A percentile compares a stretch with the other conserved stretches of the same genome.
Conservation (phyloP, 2,797 vertebrate species). For the Yasuhikotakia modesta region DNA sequence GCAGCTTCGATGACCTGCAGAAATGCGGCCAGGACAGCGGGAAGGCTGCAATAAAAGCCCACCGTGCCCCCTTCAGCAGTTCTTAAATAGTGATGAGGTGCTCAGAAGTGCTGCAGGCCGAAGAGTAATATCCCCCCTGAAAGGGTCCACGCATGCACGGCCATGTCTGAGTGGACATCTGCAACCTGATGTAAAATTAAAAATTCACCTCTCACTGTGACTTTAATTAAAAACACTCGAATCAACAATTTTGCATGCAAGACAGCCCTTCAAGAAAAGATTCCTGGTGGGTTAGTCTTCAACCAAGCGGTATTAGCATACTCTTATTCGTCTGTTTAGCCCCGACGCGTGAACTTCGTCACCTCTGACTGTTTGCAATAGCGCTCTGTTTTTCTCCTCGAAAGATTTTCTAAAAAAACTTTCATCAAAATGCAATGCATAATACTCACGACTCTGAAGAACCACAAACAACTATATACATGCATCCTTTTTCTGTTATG, state of each 20-base stretch:
- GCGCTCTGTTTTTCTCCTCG: background rate
- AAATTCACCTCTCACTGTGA: constrained; percentile 59
- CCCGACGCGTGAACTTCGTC: constrained; percentile 5
- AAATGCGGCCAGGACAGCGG: constrained; percentile 21
- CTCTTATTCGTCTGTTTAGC: constrained; percentile 41
- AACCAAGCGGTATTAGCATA: constrained; percentile 27
- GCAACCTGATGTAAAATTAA: constrained; percentile 46
- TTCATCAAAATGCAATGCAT: constrained; percentile 37
- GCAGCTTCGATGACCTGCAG: constrained; percentile 26
- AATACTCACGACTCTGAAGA: background rate
- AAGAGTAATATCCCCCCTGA: constrained; percentile 34
- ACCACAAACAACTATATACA: background rate
- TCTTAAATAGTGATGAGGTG: constrained; percentile 51
- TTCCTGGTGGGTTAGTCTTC: constrained; percentile 38
- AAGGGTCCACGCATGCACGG: constrained; percentile 28
- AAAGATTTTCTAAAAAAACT: constrained; percentile 6
- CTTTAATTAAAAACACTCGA: constrained; percentile 62
- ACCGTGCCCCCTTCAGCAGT: constrained; percentile 34
- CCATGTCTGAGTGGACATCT: constrained; percentile 42
- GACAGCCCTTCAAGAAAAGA: constrained; percentile 29
- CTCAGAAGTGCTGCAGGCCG: constrained; percentile 20
- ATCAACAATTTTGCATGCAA: constrained; percentile 47
- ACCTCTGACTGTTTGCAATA: background rate
- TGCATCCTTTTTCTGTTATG: constrained; percentile 27
- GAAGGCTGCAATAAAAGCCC: constrained; percentile 43